phyloP scores from a whole-genome alignment of 2,113 vertebrate genomes.

The Cebus imitator region DNA sequence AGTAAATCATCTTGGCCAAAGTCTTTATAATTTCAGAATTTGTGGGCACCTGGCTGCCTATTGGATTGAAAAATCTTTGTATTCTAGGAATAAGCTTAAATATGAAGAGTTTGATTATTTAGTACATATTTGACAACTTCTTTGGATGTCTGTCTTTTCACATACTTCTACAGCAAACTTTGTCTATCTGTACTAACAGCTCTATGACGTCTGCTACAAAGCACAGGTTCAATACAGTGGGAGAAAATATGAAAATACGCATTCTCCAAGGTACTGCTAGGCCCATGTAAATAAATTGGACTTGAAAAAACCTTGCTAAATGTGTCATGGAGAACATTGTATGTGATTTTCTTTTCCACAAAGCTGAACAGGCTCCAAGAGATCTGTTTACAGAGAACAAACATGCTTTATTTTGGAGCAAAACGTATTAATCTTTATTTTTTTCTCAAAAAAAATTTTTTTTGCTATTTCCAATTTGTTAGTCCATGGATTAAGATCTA shows the following conservation, averaged over 20 bases:
- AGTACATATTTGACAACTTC: background rate
- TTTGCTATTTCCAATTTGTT: background rate
- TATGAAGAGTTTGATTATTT: background rate
- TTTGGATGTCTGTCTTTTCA: background rate
- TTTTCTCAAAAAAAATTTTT: background rate
- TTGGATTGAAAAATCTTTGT: background rate
- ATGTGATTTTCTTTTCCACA: background rate
- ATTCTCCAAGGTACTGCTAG: fast-evolving
- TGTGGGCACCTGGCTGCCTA: background rate
- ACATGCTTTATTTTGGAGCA: background rate
- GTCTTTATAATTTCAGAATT: background rate
- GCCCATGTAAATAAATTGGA: background rate
- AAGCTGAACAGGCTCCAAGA: background rate
- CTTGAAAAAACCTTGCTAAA: background rate
- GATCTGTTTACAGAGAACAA: background rate
- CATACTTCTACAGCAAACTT: background rate
- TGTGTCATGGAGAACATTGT: background rate
- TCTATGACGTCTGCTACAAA: background rate
- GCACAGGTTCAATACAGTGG: background rate
- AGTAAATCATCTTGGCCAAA: background rate
- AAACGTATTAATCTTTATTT: background rate
- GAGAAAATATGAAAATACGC: background rate
- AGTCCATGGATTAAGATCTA: background rate
- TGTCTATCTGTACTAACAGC: background rate
- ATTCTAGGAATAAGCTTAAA: background rate